Conservation (phyloP, 2,888 invertebrate genomes). For the Chrysina gloriosa region DNA sequence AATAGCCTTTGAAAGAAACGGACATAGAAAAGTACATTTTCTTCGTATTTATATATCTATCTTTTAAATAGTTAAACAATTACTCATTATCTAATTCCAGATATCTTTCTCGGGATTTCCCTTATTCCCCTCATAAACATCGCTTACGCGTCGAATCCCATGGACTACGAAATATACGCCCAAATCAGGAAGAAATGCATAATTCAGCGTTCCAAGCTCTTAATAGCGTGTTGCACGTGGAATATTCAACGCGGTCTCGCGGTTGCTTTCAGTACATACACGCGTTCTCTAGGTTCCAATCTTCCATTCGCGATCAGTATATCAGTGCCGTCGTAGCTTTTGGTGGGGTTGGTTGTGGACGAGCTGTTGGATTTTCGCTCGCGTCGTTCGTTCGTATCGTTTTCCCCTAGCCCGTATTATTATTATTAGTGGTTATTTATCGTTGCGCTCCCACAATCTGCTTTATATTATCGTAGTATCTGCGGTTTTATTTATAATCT, state of each 20-base stretch:
- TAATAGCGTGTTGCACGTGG: neutral
- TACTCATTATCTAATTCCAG: too few species aligned
- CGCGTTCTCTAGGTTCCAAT: too few species aligned
- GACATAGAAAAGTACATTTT: too few species aligned
- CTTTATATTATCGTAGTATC: conserved; percentile 24
- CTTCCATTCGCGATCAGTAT: conserved; percentile 13
- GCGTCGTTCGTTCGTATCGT: neutral
- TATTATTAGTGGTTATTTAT: conserved; percentile 24
- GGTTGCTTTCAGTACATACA: too few species aligned
- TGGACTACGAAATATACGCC: neutral
- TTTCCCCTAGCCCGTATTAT: neutral
- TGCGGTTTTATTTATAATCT: neutral
- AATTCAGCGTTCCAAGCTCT: neutral
- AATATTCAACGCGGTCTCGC: too few species aligned
- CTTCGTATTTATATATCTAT: too few species aligned
- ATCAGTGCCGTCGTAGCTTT: conserved; percentile 18
- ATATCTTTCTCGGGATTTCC: too few species aligned
- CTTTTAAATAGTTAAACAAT: too few species aligned
- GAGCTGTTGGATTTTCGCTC: neutral
- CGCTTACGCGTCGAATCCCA: neutral
- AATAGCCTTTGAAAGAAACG: too few species aligned
- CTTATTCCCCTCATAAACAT: neutral
- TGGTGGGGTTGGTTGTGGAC: conserved; percentile 10
- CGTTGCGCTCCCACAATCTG: neutral
- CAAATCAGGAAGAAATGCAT: neutral